These are phyloP conservation scores for Natator depressus DNA, from an alignment of 2,113 vertebrate species.

Conservation along the genomic window DNA sequence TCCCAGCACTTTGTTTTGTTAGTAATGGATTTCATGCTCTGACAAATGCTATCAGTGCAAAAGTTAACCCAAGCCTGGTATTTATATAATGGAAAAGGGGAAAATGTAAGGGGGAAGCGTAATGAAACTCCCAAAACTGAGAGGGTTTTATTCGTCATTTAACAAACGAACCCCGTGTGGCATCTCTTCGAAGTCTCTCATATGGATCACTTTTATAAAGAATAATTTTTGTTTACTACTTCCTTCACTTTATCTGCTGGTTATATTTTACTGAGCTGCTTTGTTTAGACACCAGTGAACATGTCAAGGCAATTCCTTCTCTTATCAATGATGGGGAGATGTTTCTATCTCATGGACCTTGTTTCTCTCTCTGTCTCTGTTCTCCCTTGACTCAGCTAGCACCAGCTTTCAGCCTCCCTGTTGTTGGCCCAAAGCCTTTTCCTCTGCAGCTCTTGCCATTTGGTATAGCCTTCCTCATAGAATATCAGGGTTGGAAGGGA, in stretches of 20 bases:
- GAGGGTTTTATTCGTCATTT: not conserved
- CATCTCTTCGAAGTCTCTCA: not conserved
- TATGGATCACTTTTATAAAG: not conserved
- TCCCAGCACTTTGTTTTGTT: not conserved
- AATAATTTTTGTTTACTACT: not conserved
- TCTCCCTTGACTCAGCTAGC: not conserved
- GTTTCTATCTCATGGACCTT: not conserved
- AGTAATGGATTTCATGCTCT: not conserved
- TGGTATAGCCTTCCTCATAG: not conserved
- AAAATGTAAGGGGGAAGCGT: not conserved
- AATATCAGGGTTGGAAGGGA: too few relatives aligned
- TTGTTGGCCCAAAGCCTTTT: not conserved
- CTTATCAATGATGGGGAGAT: not conserved
- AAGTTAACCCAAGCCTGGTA: not conserved
- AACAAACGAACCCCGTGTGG: not conserved
- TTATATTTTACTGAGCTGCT: not conserved
- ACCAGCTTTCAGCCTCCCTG: not conserved
- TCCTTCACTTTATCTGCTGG: not conserved
- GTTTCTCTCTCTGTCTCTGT: not conserved
- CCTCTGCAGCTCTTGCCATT: slow-evolving; percentile 36
- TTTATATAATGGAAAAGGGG: not conserved
- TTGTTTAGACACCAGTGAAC: not conserved
- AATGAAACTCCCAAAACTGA: not conserved
- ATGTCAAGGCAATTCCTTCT: not conserved
- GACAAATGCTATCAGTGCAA: not conserved